phyloP scores from a whole-genome alignment of 2,113 vertebrate genomes.

The Gracilinanus agilis region DNA sequence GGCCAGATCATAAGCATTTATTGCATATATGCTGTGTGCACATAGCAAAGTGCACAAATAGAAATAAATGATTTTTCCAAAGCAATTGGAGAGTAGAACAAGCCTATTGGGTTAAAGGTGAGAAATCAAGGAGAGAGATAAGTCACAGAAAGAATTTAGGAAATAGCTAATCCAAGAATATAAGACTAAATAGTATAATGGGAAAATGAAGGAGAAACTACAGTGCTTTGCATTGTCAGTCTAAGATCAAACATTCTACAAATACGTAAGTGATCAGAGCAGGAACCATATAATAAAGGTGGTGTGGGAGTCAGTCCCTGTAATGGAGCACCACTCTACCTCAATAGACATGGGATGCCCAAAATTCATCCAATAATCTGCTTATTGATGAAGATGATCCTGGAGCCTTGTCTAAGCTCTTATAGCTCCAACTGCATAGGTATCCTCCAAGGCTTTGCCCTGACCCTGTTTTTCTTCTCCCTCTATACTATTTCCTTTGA shows the following conservation, averaged over 20 bases:
- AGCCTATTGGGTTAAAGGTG: neutral
- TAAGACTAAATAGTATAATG: neutral
- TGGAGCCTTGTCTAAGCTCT: neutral
- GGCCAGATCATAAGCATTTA: neutral
- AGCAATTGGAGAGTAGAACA: neutral
- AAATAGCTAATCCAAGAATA: neutral
- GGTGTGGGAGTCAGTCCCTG: neutral
- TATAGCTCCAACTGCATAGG: neutral
- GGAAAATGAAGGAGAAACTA: neutral
- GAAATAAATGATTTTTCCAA: no score
- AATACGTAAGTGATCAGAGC: neutral
- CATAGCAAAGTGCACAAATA: neutral
- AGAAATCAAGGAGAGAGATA: neutral
- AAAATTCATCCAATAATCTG: neutral
- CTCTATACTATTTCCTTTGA: neutral
- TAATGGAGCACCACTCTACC: neutral
- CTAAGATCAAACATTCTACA: neutral
- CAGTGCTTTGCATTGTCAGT: neutral
- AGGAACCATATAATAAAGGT: neutral
- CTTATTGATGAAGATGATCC: fast-evolving
- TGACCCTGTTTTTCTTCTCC: neutral
- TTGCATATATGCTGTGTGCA: neutral
- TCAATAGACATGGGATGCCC: neutral
- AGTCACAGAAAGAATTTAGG: neutral
- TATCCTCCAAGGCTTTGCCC: neutral